Evolutionary conservation across 2,888 invertebrate genomes (phyloP).

Genomic region (Andrena camellia): DNA sequence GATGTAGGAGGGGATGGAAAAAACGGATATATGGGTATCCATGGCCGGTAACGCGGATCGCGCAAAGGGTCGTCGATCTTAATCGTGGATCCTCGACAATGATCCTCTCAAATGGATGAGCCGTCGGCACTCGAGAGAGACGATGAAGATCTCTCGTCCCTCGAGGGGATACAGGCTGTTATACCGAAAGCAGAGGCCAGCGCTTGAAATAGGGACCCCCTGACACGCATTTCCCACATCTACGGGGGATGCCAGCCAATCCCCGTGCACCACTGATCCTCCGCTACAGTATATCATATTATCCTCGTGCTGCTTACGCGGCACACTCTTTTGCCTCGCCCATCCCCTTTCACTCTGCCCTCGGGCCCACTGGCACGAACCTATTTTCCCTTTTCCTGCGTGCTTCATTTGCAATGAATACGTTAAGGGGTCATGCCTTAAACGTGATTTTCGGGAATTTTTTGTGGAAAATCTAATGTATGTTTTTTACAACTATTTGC

Average conservation of each 20-base stretch:
- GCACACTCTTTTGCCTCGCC: constrained; percentile 38
- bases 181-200: constrained; percentile 38
- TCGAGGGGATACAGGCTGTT: constrained; percentile 75
- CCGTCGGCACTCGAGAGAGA: constrained; percentile 74
- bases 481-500: too few relatives aligned
- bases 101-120: constrained; percentile 82
- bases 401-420: neutral
- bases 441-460: too few relatives aligned
- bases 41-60: constrained; percentile 67
- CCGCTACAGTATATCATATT: constrained; percentile 51
- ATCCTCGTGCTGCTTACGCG: constrained; percentile 22
- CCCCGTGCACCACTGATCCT: constrained; percentile 37
- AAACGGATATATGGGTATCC: constrained; percentile 51
- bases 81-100: constrained; percentile 80
- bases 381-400: neutral
- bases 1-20: constrained; percentile 12
- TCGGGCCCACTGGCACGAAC: neutral
- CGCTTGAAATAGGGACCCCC: constrained; percentile 50
- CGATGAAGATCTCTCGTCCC: constrained; percentile 73
- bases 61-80: constrained; percentile 79
- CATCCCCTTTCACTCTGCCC: constrained; percentile 32
- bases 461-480: too few relatives aligned
- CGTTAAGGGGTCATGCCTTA: too few relatives aligned
- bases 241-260: constrained; percentile 59
- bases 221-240: constrained; percentile 68